These are phyloP conservation scores for Thera britannica DNA, from an alignment of 2,888 invertebrate species.

Conservation along the genomic window DNA sequence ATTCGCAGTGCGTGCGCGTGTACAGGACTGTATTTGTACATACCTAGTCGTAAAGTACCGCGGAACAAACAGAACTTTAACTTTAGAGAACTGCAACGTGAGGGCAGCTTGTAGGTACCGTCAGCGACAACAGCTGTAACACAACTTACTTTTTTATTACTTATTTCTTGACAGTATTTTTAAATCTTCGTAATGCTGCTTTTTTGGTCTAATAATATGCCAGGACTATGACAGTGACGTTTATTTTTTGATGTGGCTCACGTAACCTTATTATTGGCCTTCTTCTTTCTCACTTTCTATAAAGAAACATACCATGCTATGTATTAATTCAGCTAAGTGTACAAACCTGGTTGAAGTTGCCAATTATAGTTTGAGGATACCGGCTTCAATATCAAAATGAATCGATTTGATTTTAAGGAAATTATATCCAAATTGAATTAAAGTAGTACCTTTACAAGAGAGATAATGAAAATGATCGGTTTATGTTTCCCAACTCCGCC, in stretches of 20 bases:
- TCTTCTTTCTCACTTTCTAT: too few species aligned
- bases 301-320: neutral
- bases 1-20: constrained; percentile 9
- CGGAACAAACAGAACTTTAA: constrained; percentile 40
- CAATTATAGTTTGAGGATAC: constrained; percentile 14
- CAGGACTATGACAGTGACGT: too few species aligned
- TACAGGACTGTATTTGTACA: constrained; percentile 33
- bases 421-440: neutral
- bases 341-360: neutral
- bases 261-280: too few species aligned
- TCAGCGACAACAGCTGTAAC: neutral
- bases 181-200: neutral
- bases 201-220: neutral
- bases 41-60: constrained; percentile 28
- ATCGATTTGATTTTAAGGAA: neutral
- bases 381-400: constrained; percentile 7
- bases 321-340: neutral
- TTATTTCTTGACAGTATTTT: neutral
- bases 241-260: too few species aligned
- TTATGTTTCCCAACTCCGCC: neutral
- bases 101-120: constrained; percentile 14
- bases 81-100: constrained; percentile 36
- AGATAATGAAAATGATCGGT: neutral
- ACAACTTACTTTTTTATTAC: neutral
- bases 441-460: neutral